Base-by-base conservation (phyloP, 1,140 invertebrate species). In the Drosophila nigromelanica region DNA sequence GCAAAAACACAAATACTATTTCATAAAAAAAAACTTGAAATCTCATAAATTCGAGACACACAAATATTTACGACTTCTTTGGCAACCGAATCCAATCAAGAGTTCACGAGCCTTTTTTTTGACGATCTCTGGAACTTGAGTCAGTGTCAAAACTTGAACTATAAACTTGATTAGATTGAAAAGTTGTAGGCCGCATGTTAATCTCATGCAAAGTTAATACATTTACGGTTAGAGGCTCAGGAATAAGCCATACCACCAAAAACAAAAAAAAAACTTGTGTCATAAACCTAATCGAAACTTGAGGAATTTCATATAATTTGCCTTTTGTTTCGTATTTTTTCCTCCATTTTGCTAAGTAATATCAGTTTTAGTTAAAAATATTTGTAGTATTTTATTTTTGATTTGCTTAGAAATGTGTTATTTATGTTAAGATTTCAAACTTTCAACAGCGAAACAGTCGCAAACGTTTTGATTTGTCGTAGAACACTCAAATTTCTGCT, bases 111-210 rank as follows among this genome's bases (percentile, higher is more conserved):
- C 21, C 69, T 48, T 51, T 68, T 58, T 11, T 5, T 12, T 6
- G n/a, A 40, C 37, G 5, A 72, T 72, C 58, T 72, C 40, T 14
- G 58, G 40, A 76, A 35, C 50, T 39, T 35, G 43, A 43, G 61
- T 78, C 76, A 73, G 55, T 39, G 40, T 52, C 55, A 66, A 80
- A 86, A 85, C 80, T 86, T 64, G 80, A 77, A 86, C 80, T 86
- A 85, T 86, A 85, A 86, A 85, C 64, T 85, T 77, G 85, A 77
- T 77, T 80, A 71, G 64, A 54, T 73, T 63, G 71, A 68, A 61
- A 58, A 33, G 55, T 58, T 58, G 55, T 58, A 18, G 40, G 55
- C 55, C 8, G 24, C 40, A 12, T 30, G 24, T 15, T 15, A 33
- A 45, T 45, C 55, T 3, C 30, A 33, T 10, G 37, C 52, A n/a